Conservation (phyloP, 2,888 invertebrate species). For the Drosophila kokeensis region DNA sequence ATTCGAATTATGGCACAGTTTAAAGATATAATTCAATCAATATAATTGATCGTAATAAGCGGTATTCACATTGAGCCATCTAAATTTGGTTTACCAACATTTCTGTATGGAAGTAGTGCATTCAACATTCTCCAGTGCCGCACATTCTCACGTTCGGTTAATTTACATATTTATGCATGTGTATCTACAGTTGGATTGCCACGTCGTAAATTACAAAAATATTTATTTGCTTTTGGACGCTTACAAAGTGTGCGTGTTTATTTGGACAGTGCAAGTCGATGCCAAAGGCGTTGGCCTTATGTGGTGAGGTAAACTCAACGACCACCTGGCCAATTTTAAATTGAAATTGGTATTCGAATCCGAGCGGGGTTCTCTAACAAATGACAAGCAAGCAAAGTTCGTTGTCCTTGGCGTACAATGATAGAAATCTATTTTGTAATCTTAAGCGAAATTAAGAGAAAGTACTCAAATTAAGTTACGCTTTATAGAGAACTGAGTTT, state of each 20-base stretch:
- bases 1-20: background rate
- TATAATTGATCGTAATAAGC: slow-evolving; percentile 15
- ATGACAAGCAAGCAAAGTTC: slow-evolving; percentile 13
- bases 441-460: background rate
- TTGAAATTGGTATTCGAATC: slow-evolving; percentile 16
- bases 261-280: slow-evolving; percentile 67
- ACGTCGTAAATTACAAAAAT: slow-evolving; percentile 75
- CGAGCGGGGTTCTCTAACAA: slow-evolving; percentile 4
- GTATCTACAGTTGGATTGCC: slow-evolving; percentile 65
- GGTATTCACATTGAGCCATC: slow-evolving; percentile 12
- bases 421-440: background rate
- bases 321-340: slow-evolving; percentile 62
- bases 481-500: background rate
- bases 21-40: background rate
- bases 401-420: background rate
- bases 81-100: slow-evolving; percentile 10
- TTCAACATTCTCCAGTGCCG: slow-evolving; percentile 43
- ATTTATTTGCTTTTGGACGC: slow-evolving; percentile 72
- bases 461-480: background rate
- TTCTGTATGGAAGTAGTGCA: slow-evolving; percentile 36
- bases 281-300: slow-evolving; percentile 59
- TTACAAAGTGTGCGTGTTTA: slow-evolving; percentile 79
- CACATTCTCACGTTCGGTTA: slow-evolving; percentile 71
- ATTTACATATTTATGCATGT: slow-evolving; percentile 53
- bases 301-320: slow-evolving; percentile 4